A percentile compares a stretch with the other conserved stretches of the same genome.
Evolutionary conservation across 2,113 vertebrate genomes (phyloP).

Genomic region (Mellivora capensis): DNA sequence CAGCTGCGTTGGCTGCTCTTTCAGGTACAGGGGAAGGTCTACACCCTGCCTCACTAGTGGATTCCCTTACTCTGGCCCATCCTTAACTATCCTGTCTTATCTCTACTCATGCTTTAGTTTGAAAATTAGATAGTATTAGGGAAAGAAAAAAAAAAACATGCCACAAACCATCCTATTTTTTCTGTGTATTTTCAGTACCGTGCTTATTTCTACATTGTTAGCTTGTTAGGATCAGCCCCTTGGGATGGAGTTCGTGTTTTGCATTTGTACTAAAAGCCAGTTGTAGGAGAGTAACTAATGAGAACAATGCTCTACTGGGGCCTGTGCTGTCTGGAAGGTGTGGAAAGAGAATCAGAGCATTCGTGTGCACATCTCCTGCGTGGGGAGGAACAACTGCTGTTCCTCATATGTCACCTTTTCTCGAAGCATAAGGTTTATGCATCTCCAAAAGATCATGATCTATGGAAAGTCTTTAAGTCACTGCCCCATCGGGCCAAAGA

Average conservation of each 20-base stretch:
- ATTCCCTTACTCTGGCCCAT: neutral
- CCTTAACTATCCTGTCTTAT: neutral
- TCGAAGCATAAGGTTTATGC: neutral
- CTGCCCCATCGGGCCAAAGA: neutral
- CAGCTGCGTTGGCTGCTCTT: neutral
- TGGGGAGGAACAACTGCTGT: neutral
- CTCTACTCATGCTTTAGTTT: neutral
- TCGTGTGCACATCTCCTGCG: accelerated
- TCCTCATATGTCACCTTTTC: neutral
- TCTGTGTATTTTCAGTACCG: neutral
- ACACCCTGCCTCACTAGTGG: no score
- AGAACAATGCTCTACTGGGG: neutral
- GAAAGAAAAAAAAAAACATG: neutral
- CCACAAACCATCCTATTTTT: neutral
- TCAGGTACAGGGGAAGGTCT: no score
- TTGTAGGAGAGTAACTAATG: neutral
- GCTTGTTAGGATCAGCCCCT: neutral
- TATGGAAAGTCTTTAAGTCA: neutral
- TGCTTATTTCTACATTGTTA: neutral
- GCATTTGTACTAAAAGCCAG: neutral
- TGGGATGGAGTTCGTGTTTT: neutral
- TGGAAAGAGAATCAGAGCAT: neutral
- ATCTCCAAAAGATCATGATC: neutral
- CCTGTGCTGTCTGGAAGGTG: neutral
- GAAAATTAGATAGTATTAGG: neutral